These are phyloP conservation scores for Syngnathus rostellatus DNA, from an alignment of 2,797 vertebrate genomes.

Conservation along the genomic window DNA sequence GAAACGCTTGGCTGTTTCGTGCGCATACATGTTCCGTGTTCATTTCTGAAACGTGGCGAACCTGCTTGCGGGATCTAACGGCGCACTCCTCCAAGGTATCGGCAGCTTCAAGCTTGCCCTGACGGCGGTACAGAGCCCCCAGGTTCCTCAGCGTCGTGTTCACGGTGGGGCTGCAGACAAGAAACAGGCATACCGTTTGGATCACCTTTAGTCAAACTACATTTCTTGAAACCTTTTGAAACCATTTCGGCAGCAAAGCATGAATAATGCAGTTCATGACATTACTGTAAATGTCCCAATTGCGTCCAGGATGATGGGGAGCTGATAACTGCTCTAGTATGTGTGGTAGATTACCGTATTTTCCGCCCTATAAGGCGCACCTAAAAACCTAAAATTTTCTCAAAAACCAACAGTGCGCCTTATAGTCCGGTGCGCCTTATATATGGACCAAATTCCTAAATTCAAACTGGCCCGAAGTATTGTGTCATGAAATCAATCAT, in stretches of 20 bases:
- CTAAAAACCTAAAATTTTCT: too few species aligned
- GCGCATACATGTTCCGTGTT: conserved; percentile 6
- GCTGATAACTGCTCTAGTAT: neutral
- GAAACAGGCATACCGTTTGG: neutral
- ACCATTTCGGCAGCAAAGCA: neutral
- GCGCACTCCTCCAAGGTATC: conserved; percentile 89
- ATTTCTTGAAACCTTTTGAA: neutral
- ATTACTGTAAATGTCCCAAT: neutral
- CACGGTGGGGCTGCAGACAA: conserved; percentile 82
- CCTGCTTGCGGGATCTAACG: conserved; percentile 82
- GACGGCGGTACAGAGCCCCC: conserved; percentile 87
- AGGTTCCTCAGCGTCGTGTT: conserved; percentile 95
- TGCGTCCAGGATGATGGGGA: neutral
- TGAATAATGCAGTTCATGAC: neutral
- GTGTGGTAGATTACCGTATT: too few species aligned
- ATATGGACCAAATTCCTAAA: too few species aligned
- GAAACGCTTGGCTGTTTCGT: neutral
- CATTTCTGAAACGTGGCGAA: conserved; percentile 33
- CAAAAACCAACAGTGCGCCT: too few species aligned
- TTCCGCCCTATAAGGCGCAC: too few species aligned
- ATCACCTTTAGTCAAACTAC: neutral
- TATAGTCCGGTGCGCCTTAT: too few species aligned
- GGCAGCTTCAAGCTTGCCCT: conserved; percentile 88
- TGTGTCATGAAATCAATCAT: too few species aligned
- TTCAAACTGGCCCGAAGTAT: too few species aligned